Percentiles rank a stretch among this genome's conserved stretches.
phyloP scores from a whole-genome alignment of 2,797 vertebrate genomes.

The Pelobates cultripes region DNA sequence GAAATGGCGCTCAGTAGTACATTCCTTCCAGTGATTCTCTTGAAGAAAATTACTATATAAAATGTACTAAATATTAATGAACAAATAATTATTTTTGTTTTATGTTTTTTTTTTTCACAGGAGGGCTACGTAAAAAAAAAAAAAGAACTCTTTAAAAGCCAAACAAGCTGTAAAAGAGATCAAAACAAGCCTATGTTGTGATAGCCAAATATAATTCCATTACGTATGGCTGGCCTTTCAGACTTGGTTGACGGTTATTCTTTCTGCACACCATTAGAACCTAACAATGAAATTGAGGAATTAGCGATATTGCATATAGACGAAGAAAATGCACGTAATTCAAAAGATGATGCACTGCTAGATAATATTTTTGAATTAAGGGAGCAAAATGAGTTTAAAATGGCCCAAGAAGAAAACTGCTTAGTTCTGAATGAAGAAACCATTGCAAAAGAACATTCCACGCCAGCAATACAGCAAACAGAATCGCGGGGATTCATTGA shows the following conservation, averaged over 20 bases:
- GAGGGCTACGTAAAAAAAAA: neutral
- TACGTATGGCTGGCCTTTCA: constrained; percentile 16
- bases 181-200: neutral
- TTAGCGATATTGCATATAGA: neutral
- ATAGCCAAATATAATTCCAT: neutral
- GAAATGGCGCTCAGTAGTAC: too few relatives aligned
- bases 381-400: neutral
- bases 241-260: neutral
- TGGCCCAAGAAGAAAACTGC: constrained; percentile 11
- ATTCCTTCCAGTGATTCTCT: too few relatives aligned
- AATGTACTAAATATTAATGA: neutral
- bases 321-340: neutral
- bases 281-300: neutral
- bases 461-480: constrained; percentile 17
- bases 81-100: neutral
- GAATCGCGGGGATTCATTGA: neutral
- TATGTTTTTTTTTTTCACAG: neutral
- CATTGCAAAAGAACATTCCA: constrained; percentile 27
- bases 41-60: too few relatives aligned
- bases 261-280: neutral
- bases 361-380: neutral
- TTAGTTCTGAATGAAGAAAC: too few relatives aligned
- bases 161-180: neutral
- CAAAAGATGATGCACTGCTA: neutral
- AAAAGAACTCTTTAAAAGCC: too few relatives aligned